Evolutionary conservation across 2,888 invertebrate species (phyloP), one percentile per base, ranked within the genome.

Genomic region (Drosophila tanythrix): DNA sequence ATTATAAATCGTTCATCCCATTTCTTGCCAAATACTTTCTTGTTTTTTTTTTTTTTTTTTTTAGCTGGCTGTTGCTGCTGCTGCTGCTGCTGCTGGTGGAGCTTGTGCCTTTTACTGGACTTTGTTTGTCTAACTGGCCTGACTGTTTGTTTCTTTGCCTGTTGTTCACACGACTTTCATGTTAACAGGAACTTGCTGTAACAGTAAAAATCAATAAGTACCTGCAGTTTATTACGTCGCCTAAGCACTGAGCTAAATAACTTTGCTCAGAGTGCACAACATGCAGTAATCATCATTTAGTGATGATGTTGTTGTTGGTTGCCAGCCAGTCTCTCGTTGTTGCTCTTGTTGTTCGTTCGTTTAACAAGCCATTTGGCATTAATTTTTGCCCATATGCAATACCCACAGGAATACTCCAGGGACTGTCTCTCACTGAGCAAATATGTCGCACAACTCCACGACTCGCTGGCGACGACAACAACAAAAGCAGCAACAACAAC

Each of bases 191-290:
- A 89, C 90, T 85, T 73, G 83, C 76, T 89, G 70, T 86, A 86
- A 86, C 86, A 82, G 86, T 86, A 86, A 86, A 86, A 87, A 86
- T 86, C 86, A 86, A 86, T 86, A 86, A 88, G 86, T 89, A 85
- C 90, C 83, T 68, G 80, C 62, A 71, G 82, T 85, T 79, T 89
- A 85, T 84, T 89, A 89, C 84, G 84, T 83, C 75, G 69, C 66
- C 72, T 65, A 46, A 59, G 72, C 81, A 83, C 57, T 86, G 85
- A 82, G 72, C 90, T 90, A 88, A 86, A 86, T 86, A 86, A 73
- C 86, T 86, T 79, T 70, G 68, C 72, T 29, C 21, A 11, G 18
- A 31, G 25, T 76, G 56, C 60, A 70, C 81, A 83, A 89, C 89
- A 89, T 89, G 89, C 60, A 73, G 82, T 76, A 83, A 84, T 85